Evolutionary conservation across 30 jellyfish, hydroid and myxozoan genomes (phyloP), one percentile per base, ranked within the genome.

Genomic region (Pelagia noctiluca): DNA sequence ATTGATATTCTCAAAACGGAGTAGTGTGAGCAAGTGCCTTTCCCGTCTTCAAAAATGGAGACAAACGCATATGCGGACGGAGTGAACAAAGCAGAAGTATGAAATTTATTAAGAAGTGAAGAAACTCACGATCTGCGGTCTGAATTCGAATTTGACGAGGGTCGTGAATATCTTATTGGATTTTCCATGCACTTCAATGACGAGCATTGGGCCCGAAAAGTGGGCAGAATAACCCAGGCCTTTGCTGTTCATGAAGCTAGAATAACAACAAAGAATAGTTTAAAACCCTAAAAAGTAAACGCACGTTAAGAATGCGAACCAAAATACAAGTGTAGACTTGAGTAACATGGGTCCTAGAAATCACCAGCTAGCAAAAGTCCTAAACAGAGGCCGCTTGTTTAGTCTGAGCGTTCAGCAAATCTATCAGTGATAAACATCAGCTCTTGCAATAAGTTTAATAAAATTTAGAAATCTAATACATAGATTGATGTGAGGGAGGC

Each of bases 121-220:
- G 32, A 11, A 47, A 84, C 92, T 80, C 66, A 93, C 98, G 52
- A 93, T 93, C 37, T 86, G 98, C 24, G 98, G 98, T 34, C 95
- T 88, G 90, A 93, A 93, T 70, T 93, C 95, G 36, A 79, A 76
- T 50, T 93, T 93, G 72, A 93, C 96, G 21, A 93, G 97, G 18
- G 77, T 68, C 42, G 98, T 93, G 50, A 86, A 83, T 29, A 76
- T 66, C 72, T 82, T 93, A 34, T 92, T 86, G 26, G 89, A 79
- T 93, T 93, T 93, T 21, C 97, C 96, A 32, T 75, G 90, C 35
- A 93, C 97, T 65, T 93, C 98, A 23, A 93, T 47, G 23, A 93
- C 98, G 19, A 93, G 93, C 98, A 93, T 93, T 71, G 98, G 98
- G 35, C 98, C 98, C 32, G 98, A 93, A 50, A 93, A 93, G 80